Evolutionary conservation across 2,797 vertebrate species (phyloP).

Genomic region (Hippoglossus hippoglossus): DNA sequence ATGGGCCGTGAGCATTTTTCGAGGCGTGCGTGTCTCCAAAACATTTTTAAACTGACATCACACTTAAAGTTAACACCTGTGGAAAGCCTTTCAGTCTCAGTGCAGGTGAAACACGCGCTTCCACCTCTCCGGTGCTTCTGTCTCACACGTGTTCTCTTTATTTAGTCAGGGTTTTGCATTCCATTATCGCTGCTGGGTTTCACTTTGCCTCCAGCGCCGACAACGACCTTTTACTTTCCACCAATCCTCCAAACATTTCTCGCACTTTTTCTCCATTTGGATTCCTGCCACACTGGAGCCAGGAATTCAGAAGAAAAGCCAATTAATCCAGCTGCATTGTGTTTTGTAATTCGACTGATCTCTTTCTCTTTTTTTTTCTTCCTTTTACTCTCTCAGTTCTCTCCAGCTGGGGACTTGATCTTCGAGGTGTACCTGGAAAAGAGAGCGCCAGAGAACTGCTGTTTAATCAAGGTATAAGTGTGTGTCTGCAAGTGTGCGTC

Average conservation of each 20-base stretch:
- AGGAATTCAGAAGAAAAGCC: constrained; percentile 55
- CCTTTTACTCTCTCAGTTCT: constrained; percentile 81
- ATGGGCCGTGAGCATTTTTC: constrained; percentile 13
- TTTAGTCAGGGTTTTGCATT: constrained; percentile 43
- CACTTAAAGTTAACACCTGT: constrained; percentile 23
- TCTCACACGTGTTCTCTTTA: constrained; percentile 47
- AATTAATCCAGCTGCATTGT: constrained; percentile 58
- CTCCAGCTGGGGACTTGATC: constrained; percentile 94
- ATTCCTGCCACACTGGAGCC: constrained; percentile 35
- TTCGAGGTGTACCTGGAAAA: constrained; percentile 95
- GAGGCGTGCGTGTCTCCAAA: background rate
- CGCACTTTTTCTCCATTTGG: constrained; percentile 37
- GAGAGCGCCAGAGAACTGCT: constrained; percentile 91
- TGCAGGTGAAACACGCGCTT: constrained; percentile 27
- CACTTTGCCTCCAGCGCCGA: constrained; percentile 40
- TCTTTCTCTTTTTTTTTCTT: constrained; percentile 12
- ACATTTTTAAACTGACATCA: constrained; percentile 24
- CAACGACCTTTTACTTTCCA: constrained; percentile 45
- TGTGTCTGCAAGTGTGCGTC: background rate
- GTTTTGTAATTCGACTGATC: constrained; percentile 52
- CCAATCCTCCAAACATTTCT: constrained; percentile 42
- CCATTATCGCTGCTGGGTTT: constrained; percentile 38
- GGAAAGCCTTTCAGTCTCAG: constrained; percentile 15
- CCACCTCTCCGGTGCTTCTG: constrained; percentile 11
- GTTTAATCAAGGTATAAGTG: constrained; percentile 92